Evolutionary conservation across 2,113 vertebrate species (phyloP), one percentile per base, ranked within the genome.

Genomic region (Vicugna pacos): DNA sequence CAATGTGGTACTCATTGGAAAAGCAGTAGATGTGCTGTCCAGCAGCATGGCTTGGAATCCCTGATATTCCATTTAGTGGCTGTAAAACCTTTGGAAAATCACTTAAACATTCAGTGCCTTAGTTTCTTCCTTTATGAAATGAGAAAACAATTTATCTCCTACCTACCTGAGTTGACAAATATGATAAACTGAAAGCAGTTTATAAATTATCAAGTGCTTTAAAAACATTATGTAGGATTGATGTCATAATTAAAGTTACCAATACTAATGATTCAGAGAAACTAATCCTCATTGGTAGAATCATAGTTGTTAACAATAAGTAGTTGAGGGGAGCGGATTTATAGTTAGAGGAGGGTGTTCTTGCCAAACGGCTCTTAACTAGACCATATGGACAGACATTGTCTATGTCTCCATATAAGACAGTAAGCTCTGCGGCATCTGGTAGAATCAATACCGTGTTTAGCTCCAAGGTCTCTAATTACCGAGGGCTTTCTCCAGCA

Each of bases 401-500:
- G 54, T 32, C 15, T 89, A 42, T 91, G 13, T 26, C 38, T 93
- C 95, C 28, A 52, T 30, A 19, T 52, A 93, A 81, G 48, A 82
- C 24, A 93, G 42, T 64, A 67, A 91, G 6, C 50, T 77, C 35
- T 48, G 65, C n/a, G 67, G 62, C 22, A 50, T 93, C 46, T 81
- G 26, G 65, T 73, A 77, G 48, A 82, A 26, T 20, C 42, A 67
- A 52, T 32, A 90, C 35, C 32, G 50, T 30, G 22, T n/a, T 62
- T 80, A 73, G 38, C 22, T 28, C 83, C 58, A 73, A 42, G 38
- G 28, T 42, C 69, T 50, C 95, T 70, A 82, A 81, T 91, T 79
- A 83, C 30, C 38, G 73, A 89, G 19, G 38, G 32, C 17, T 85
- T 85, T 92, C 72, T 87, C 26, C 11, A 83, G n/a, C 22, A 90